phyloP scores from a whole-genome alignment of 2,797 vertebrate genomes.

The Lophotriccus pileatus region DNA sequence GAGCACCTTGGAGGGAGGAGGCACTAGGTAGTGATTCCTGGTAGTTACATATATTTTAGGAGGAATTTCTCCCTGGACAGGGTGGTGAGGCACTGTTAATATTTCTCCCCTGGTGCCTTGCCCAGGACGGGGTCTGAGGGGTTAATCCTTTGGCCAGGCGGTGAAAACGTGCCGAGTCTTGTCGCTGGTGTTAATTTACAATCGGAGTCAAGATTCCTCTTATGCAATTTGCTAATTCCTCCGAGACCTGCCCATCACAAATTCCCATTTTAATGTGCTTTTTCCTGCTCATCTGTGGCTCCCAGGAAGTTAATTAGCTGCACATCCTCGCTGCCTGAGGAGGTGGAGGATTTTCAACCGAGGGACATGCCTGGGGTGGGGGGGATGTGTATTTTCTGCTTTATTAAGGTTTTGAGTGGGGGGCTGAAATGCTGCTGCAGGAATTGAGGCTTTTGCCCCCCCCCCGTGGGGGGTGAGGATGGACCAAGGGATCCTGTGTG shows the following conservation, averaged over 20 bases:
- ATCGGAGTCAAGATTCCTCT: neutral
- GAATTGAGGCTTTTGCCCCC: accelerated
- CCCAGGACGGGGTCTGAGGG: neutral
- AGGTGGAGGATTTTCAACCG: neutral
- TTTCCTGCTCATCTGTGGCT: constrained; percentile 6
- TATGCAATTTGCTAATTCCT: neutral
- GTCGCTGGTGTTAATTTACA: neutral
- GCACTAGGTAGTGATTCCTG: neutral
- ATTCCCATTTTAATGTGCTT: neutral
- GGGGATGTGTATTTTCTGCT: neutral
- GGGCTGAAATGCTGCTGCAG: neutral
- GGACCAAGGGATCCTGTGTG: neutral
- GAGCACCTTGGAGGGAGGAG: neutral
- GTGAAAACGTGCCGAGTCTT: neutral
- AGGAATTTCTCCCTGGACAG: neutral
- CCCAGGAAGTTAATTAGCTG: constrained; percentile 35
- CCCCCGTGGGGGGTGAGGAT: accelerated
- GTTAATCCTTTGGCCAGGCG: neutral
- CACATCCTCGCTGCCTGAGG: neutral
- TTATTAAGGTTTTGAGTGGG: accelerated
- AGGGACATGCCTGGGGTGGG: neutral
- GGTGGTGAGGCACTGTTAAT: neutral
- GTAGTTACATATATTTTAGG: neutral
- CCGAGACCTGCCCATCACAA: neutral
- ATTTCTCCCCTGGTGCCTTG: neutral